A percentile compares a stretch with the other conserved stretches of the same genome.
phyloP scores from a whole-genome alignment of 2,113 vertebrate genomes.

The Sebastes schlegelii region DNA sequence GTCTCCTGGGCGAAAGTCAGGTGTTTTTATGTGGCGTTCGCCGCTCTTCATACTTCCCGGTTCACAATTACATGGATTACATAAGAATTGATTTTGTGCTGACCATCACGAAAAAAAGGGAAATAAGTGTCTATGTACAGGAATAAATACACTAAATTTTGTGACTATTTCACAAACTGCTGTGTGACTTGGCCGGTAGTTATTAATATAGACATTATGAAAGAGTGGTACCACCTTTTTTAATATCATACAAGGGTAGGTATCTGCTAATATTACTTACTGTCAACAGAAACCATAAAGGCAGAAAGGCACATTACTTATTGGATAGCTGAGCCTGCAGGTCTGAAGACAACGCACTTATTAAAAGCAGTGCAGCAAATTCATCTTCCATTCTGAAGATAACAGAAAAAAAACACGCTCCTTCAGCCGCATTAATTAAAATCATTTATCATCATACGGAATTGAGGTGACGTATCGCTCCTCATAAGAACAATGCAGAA shows the following conservation, averaged over 20 bases:
- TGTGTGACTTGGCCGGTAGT: conserved; percentile 16
- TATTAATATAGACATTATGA: conserved; percentile 52
- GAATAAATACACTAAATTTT: too few relatives aligned
- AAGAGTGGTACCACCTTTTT: conserved; percentile 36
- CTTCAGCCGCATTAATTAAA: conserved; percentile 26
- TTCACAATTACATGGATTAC: too few relatives aligned
- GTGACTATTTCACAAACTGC: too few relatives aligned
- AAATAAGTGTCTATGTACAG: too few relatives aligned
- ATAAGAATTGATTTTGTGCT: too few relatives aligned
- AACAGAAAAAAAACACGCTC: conserved; percentile 26
- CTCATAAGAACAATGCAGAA: conserved; percentile 8
- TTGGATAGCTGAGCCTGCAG: conserved; percentile 16
- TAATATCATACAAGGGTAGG: conserved; percentile 20
- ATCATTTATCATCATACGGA: conserved; percentile 22
- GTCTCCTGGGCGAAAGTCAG: too few relatives aligned
- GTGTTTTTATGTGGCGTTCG: too few relatives aligned
- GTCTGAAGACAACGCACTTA: conserved; percentile 4
- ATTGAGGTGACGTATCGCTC: neutral
- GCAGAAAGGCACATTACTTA: conserved; percentile 24
- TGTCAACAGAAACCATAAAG: conserved; percentile 27
- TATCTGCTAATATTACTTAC: conserved; percentile 16
- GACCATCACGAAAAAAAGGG: too few relatives aligned
- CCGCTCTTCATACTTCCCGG: too few relatives aligned
- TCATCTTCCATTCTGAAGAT: conserved; percentile 29
- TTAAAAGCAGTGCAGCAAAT: conserved; percentile 21